Percentiles rank a stretch among this genome's conserved stretches.
Conservation (phyloP, 1,140 invertebrate genomes). For the Zaprionus nigranus region DNA sequence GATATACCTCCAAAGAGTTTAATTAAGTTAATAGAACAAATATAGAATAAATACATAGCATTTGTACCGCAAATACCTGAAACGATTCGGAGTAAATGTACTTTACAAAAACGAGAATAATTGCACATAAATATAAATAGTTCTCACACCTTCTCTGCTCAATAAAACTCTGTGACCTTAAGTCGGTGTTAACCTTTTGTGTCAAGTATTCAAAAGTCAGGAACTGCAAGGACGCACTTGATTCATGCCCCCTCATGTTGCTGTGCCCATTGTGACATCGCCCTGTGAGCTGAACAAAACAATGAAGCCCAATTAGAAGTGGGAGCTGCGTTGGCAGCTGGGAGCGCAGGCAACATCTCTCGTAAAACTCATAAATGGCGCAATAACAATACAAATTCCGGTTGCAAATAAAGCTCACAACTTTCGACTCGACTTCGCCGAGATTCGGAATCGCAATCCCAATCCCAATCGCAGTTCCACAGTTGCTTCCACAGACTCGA, state of each 20-base stretch:
- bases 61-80: no score
- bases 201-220: slow-evolving; percentile 22
- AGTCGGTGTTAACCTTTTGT: slow-evolving; percentile 5
- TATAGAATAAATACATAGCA: not conserved
- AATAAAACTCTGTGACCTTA: not conserved
- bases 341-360: slow-evolving; percentile 48
- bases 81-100: no score
- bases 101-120: not conserved
- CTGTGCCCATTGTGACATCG: slow-evolving; percentile 22
- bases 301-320: slow-evolving; percentile 66
- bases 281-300: slow-evolving; percentile 42
- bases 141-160: slow-evolving; percentile 21
- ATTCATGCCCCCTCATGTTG: slow-evolving; percentile 18
- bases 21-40: not conserved
- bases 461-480: not conserved
- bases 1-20: not conserved
- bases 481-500: slow-evolving; percentile 22
- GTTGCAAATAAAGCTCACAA: slow-evolving; percentile 77
- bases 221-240: slow-evolving; percentile 25
- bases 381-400: slow-evolving; percentile 81
- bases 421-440: slow-evolving; percentile 58
- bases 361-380: slow-evolving; percentile 76
- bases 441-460: slow-evolving; percentile 46
- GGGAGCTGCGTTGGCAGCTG: slow-evolving; percentile 17
- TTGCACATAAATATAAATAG: not conserved